Evolutionary conservation across 2,888 invertebrate genomes (phyloP), one percentile per base, ranked within the genome.

Genomic region (Pseudococcus longispinus): DNA sequence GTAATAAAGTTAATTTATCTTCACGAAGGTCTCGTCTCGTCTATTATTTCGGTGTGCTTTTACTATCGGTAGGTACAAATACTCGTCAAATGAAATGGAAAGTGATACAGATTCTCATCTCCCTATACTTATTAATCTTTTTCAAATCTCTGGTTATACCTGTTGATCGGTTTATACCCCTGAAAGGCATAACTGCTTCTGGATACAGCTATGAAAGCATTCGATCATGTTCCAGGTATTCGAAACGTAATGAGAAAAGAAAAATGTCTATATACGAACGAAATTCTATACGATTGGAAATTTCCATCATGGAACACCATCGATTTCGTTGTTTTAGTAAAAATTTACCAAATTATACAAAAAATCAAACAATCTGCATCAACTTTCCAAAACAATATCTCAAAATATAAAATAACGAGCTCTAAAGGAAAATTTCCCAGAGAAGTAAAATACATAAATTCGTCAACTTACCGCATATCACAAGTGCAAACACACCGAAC

Each of bases 381-480:
- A n/a, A 20, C 20, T 55, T 55, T 20, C 55, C n/a, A 55, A 20
- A 11, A 2, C 65, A 65, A 65, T 65, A 65, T 65, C 65, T n/a
- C 51, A 51, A 13, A 46, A 11, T 37, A 37, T 46, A 15, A 46
- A 46, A 46, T 15, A n/a, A n/a, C 51, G n/a, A n/a, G n/a, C 51
- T 51, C 26, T 4, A 18, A 9, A 65, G 20, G 32, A 77, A 77
- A 20, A 8, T 77, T 2, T 15, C 37, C 77, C n/a, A n/a, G n/a
- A n/a, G 26, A 80, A 29, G 4, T 42, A 80, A 42, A 74, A 46
- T 46, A n/a, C n/a, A 37, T 37, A 37, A 6, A 6, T 15, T 4
- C 20, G 8, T 77, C 37, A 77, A 80, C 77, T 80, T 80, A 80
- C 77, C 77, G 77, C 42, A 80, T 80, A 80, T 80, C 77, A 80